phyloP scores from a whole-genome alignment of 2,888 invertebrate species.

The Nezara viridula region DNA sequence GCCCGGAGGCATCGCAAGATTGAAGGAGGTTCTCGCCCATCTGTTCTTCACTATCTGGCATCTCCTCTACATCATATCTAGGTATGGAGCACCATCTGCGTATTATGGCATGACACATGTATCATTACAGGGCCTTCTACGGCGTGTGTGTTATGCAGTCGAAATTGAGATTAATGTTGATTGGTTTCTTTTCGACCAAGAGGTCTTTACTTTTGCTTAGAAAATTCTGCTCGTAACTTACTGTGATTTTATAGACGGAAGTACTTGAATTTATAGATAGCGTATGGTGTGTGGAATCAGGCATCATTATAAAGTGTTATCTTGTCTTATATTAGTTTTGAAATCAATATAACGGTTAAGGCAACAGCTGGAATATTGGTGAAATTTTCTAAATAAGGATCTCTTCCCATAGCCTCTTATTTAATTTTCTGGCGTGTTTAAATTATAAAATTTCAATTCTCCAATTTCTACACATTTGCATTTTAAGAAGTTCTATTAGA shows the following conservation, averaged over 20 bases:
- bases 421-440: too few species aligned
- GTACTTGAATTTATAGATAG: neutral
- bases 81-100: neutral
- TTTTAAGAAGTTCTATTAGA: too few species aligned
- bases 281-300: neutral
- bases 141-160: too few species aligned
- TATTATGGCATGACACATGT: neutral
- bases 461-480: too few species aligned
- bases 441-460: too few species aligned
- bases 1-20: neutral
- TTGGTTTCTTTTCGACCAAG: neutral
- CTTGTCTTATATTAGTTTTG: too few species aligned
- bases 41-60: neutral
- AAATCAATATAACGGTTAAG: too few species aligned
- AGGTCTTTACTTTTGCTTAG: neutral
- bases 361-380: too few species aligned
- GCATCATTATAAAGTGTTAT: neutral
- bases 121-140: neutral
- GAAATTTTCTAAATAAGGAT: too few species aligned
- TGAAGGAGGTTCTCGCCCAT: slow-evolving; percentile 8
- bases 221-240: neutral
- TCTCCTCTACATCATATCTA: slow-evolving; percentile 25
- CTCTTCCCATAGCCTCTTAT: too few species aligned
- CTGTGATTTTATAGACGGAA: neutral
- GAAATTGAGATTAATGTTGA: neutral